Evolutionary conservation across 2,797 vertebrate species (phyloP).

Genomic region (Novumbra hubbsi): DNA sequence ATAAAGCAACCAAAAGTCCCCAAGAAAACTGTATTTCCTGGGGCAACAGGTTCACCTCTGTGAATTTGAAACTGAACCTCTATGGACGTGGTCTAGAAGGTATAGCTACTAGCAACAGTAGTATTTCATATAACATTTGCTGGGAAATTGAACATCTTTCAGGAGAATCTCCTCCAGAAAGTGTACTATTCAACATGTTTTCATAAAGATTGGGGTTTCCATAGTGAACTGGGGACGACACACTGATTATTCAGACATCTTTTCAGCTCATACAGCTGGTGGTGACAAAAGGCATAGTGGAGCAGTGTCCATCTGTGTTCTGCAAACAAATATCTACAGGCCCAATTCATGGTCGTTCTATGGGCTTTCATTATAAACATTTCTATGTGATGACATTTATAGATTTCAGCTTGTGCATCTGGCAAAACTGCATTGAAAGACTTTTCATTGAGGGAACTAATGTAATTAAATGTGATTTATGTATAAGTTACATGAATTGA

Average conservation of each 20-base stretch:
- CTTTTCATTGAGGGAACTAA: not conserved
- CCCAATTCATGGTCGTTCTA: conserved; percentile 27
- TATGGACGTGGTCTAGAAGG: not conserved
- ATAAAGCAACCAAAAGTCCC: too few relatives aligned
- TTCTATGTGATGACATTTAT: not conserved
- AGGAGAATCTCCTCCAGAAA: not conserved
- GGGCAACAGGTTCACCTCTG: not conserved
- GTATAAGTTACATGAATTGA: not conserved
- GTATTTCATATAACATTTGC: not conserved
- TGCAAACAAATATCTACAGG: conserved; percentile 29
- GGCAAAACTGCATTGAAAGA: conserved; percentile 18
- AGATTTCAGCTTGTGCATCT: conserved; percentile 9
- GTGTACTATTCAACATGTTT: not conserved
- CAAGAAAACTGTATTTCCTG: not conserved
- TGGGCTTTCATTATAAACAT: conserved; percentile 24
- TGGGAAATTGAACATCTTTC: not conserved
- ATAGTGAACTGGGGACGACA: conserved; percentile 22
- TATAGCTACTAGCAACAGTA: not conserved
- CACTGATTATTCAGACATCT: conserved; percentile 32
- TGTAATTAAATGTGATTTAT: not conserved
- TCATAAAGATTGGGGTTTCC: not conserved
- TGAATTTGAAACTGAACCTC: not conserved
- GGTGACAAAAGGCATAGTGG: conserved; percentile 43
- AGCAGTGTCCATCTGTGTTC: conserved; percentile 31
- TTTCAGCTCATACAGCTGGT: conserved; percentile 43